Evolutionary conservation across 2,797 vertebrate genomes (phyloP).

Genomic region (Thamnophis elegans): DNA sequence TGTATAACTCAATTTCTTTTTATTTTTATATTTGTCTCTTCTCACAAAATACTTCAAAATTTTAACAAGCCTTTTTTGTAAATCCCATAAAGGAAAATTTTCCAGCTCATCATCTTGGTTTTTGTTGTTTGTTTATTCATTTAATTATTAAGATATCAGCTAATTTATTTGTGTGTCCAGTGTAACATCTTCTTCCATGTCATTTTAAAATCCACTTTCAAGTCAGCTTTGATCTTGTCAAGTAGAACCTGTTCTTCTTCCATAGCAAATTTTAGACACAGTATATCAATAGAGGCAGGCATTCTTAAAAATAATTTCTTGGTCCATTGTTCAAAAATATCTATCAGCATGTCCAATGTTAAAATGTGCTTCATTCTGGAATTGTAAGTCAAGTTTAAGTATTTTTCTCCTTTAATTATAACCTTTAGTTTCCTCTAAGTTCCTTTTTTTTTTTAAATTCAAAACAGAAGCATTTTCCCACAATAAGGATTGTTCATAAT

Average conservation of each 20-base stretch:
- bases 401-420: background rate
- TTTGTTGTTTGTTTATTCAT: background rate
- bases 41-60: background rate
- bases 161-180: background rate
- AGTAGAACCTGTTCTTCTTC: background rate
- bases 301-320: background rate
- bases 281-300: background rate
- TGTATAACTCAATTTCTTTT: background rate
- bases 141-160: background rate
- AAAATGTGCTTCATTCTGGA: background rate
- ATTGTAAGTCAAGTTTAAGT: background rate
- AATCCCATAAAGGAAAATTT: background rate
- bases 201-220: background rate
- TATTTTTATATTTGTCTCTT: background rate
- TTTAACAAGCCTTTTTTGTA: background rate
- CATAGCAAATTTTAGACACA: background rate
- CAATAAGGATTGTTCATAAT: background rate
- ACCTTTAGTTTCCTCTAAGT: background rate
- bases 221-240: background rate
- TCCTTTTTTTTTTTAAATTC: background rate
- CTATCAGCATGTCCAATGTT: background rate
- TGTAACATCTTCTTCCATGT: background rate
- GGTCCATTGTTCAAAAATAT: background rate
- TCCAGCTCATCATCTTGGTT: background rate
- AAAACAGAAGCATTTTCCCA: background rate